Evolutionary conservation across 2,113 vertebrate species (phyloP).

Genomic region (Mola mola): DNA sequence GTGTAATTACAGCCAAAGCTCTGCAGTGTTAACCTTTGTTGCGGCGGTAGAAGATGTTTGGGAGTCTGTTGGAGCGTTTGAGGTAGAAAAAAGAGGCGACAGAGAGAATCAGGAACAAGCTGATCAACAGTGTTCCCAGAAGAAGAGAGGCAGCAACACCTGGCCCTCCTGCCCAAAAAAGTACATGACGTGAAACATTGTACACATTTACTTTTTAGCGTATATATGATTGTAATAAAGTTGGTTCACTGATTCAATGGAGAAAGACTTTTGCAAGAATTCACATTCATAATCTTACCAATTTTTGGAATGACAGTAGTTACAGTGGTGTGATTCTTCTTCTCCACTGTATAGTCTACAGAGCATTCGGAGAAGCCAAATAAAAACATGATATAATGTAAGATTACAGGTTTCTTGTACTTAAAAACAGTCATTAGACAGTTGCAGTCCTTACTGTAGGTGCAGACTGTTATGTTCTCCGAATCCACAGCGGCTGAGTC

Average conservation of each 20-base stretch:
- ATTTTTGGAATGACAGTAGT: slow-evolving; percentile 77
- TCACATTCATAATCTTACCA: slow-evolving; percentile 67
- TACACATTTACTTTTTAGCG: neutral
- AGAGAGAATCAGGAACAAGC: slow-evolving; percentile 90
- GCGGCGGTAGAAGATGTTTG: slow-evolving; percentile 87
- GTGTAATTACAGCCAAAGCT: neutral
- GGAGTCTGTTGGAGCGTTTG: slow-evolving; percentile 91
- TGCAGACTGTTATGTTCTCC: slow-evolving; percentile 84
- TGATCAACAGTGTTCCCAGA: slow-evolving; percentile 90
- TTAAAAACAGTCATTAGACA: neutral
- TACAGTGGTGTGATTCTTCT: slow-evolving; percentile 73
- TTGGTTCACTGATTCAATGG: too few species aligned
- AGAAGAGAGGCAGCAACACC: slow-evolving; percentile 90
- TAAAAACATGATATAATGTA: neutral
- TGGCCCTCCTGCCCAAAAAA: slow-evolving; percentile 82
- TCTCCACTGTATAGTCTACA: slow-evolving; percentile 71
- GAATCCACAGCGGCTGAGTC: slow-evolving; percentile 75
- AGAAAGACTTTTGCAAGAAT: neutral
- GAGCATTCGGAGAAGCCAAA: slow-evolving; percentile 3
- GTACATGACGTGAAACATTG: neutral
- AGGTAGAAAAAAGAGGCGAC: slow-evolving; percentile 97
- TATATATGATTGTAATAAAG: too few species aligned
- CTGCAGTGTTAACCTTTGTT: slow-evolving; percentile 85
- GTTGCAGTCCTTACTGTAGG: slow-evolving; percentile 78
- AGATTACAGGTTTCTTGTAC: neutral